A percentile compares a stretch with the other conserved stretches of the same genome.
Conservation (phyloP, 2,888 invertebrate species). For the Watsonalla binaria region DNA sequence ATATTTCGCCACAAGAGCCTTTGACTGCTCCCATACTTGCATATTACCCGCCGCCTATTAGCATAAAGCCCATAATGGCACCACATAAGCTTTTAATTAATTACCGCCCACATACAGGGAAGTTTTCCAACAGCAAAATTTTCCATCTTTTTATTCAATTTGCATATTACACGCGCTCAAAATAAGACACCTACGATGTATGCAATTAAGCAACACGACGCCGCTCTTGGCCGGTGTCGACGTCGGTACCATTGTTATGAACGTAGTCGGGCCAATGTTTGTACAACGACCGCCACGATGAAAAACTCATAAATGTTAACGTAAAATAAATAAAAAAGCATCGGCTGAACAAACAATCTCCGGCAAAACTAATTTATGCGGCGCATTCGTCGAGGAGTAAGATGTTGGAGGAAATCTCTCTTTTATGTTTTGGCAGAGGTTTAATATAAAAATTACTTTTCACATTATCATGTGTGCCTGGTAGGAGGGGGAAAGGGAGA, state of each 20-base stretch:
- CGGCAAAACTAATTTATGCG: conserved; percentile 75
- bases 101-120: conserved; percentile 56
- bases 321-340: conserved; percentile 54
- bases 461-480: conserved; percentile 68
- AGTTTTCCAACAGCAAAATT: conserved; percentile 33
- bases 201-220: conserved; percentile 36
- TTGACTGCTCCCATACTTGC: conserved; percentile 61
- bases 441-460: conserved; percentile 77
- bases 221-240: conserved; percentile 9
- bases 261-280: conserved; percentile 20
- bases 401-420: conserved; percentile 55
- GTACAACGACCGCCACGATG: conserved; percentile 16
- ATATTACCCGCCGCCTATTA: conserved; percentile 67
- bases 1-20: conserved; percentile 32
- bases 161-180: conserved; percentile 36
- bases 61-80: conserved; percentile 71
- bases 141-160: conserved; percentile 44
- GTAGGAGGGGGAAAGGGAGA: conserved; percentile 40
- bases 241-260: conserved; percentile 8
- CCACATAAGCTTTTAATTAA: conserved; percentile 71
- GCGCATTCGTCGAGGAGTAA: conserved; percentile 57
- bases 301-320: conserved; percentile 70
- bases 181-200: conserved; percentile 18
- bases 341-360: conserved; percentile 69
- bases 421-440: conserved; percentile 72